These are phyloP conservation scores for Drosophila anomalata DNA, from an alignment of 2,888 invertebrate genomes.

Conservation along the genomic window DNA sequence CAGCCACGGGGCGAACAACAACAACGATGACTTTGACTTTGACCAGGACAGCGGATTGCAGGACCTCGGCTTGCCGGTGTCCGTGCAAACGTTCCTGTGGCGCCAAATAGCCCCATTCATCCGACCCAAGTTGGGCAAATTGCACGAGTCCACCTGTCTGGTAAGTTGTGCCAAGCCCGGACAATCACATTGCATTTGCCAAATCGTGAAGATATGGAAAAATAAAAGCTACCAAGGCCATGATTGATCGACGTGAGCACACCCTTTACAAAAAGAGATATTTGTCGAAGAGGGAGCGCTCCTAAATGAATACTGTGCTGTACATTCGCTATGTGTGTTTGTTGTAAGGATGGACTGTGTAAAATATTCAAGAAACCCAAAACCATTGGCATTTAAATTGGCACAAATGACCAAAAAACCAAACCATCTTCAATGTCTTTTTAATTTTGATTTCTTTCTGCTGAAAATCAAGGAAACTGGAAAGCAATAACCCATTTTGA, in stretches of 20 bases:
- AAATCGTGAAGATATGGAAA: slow-evolving; percentile 5
- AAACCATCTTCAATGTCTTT: slow-evolving; percentile 31
- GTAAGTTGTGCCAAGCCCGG: slow-evolving; percentile 86
- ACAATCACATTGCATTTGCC: slow-evolving; percentile 5
- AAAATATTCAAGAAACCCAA: slow-evolving; percentile 9
- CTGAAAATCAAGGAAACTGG: slow-evolving; percentile 19
- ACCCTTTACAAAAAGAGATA: slow-evolving; percentile 3
- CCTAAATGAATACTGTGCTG: slow-evolving; percentile 56
- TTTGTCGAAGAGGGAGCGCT: slow-evolving; percentile 12
- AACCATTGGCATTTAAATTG: slow-evolving; percentile 54
- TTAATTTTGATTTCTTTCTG: slow-evolving; percentile 26
- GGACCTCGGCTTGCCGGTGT: slow-evolving; percentile 94
- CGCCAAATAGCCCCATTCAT: slow-evolving; percentile 98
- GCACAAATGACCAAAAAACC: slow-evolving; percentile 22
- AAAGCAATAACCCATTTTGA: slow-evolving; percentile 7
- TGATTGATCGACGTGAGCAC: slow-evolving; percentile 4
- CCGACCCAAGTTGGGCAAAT: slow-evolving; percentile 96
- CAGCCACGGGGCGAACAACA: slow-evolving; percentile 75
- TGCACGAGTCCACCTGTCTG: slow-evolving; percentile 98
- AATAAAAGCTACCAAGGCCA: slow-evolving; percentile 9
- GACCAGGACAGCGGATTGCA: slow-evolving; percentile 87
- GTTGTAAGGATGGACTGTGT: slow-evolving; percentile 67
- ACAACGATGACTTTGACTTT: slow-evolving; percentile 81
- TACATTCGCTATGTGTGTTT: slow-evolving; percentile 77
- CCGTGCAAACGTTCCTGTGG: slow-evolving; percentile 99